Percentiles rank a stretch among this genome's conserved stretches.
Evolutionary conservation across 2,797 vertebrate species (phyloP).

Genomic region (Sparus aurata): DNA sequence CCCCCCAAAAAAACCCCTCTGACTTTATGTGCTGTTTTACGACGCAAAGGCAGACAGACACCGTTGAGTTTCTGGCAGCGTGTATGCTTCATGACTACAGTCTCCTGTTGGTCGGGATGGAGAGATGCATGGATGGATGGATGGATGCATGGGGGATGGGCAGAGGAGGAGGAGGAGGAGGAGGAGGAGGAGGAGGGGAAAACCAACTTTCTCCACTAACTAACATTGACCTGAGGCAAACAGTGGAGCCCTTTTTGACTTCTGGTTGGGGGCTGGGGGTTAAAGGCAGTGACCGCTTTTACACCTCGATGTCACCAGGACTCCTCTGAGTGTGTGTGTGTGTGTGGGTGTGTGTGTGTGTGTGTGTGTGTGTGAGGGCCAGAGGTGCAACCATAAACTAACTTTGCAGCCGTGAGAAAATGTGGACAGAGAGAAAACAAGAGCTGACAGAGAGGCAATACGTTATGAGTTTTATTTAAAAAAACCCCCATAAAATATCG

Average conservation of each 20-base stretch:
- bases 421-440: conserved; percentile 1
- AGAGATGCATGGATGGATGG: conserved; percentile 20
- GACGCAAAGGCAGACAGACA: conserved; percentile 71
- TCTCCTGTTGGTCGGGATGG: conserved; percentile 19
- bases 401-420: conserved; percentile 37
- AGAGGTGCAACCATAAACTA: conserved; percentile 27
- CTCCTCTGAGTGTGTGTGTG: background rate
- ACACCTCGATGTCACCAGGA: conserved; percentile 65
- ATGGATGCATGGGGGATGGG: conserved; percentile 21
- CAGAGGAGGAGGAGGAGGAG: background rate
- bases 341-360: conserved; percentile 12
- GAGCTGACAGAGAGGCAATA: conserved; percentile 18
- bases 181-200: conserved; percentile 32
- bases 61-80: conserved; percentile 28
- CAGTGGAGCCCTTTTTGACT: conserved; percentile 58
- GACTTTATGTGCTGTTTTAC: conserved; percentile 76
- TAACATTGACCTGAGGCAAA: conserved; percentile 75
- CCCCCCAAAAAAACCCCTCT: conserved; percentile 14
- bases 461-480: conserved; percentile 32
- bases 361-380: conserved; percentile 27
- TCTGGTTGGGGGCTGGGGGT: conserved; percentile 41
- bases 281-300: conserved; percentile 56
- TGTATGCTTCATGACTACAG: conserved; percentile 14
- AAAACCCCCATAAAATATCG: too few species aligned
- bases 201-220: conserved; percentile 69